Evolutionary conservation across 64 coral and sea anemone genomes (phyloP).

Genomic region (Orbicella faveolata): DNA sequence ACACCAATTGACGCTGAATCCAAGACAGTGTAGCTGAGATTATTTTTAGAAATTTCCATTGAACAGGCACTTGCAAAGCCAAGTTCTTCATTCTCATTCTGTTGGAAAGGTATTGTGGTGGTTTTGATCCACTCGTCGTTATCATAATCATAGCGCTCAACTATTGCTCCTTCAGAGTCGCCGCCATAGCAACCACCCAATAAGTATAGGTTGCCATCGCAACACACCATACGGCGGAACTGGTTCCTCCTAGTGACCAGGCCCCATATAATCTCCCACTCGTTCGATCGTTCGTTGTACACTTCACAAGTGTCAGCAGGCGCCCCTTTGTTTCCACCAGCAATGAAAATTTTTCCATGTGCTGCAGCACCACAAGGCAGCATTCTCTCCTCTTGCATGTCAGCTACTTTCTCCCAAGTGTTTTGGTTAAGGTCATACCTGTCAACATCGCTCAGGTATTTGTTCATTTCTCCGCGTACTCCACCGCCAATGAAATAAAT

Average conservation of each 20-base stretch:
- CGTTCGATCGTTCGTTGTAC: no score
- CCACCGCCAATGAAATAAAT: constrained; percentile 7
- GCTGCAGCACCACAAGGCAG: not conserved
- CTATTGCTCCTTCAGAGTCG: not conserved
- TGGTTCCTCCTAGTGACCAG: no score
- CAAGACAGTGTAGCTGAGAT: no score
- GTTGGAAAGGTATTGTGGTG: not conserved
- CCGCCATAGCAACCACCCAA: no score
- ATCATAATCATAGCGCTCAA: constrained; percentile 10
- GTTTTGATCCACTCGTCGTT: not conserved
- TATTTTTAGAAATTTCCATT: no score
- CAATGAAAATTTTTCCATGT: not conserved
- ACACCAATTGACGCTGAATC: no score
- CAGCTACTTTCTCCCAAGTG: constrained; percentile 11
- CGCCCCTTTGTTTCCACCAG: not conserved
- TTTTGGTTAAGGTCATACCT: not conserved
- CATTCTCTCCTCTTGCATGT: not conserved
- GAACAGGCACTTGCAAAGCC: no score
- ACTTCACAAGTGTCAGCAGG: no score
- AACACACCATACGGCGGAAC: no score
- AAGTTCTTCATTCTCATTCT: no score
- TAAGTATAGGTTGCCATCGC: no score
- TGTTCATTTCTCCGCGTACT: not conserved
- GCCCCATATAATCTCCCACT: no score
- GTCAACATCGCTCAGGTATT: not conserved